phyloP scores from a whole-genome alignment of 2,888 invertebrate species.

The Folsomia manolachei region DNA sequence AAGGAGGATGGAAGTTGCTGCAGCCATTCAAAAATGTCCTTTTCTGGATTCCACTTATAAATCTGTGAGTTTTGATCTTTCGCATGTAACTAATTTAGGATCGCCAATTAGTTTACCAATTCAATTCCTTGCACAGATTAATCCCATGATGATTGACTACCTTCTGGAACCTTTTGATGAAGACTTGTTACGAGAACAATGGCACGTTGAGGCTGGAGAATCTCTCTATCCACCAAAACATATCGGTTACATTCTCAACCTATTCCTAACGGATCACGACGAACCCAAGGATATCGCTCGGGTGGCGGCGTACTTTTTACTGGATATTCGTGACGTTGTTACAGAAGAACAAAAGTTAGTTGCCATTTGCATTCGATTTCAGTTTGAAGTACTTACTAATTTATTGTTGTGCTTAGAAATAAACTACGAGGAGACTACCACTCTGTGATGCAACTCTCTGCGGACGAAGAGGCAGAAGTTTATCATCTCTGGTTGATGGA shows the following conservation, averaged over 20 bases:
- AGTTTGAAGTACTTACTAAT: neutral
- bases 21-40: slow-evolving; percentile 29
- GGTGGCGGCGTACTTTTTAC: slow-evolving; percentile 46
- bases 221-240: slow-evolving; percentile 47
- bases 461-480: slow-evolving; percentile 44
- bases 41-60: slow-evolving; percentile 38
- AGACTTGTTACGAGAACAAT: slow-evolving; percentile 38
- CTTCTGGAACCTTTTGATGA: slow-evolving; percentile 41
- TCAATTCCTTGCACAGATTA: slow-evolving; percentile 20
- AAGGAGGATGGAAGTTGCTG: slow-evolving; percentile 31
- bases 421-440: slow-evolving; percentile 45
- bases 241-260: slow-evolving; percentile 44
- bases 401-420: too few relatives aligned
- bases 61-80: slow-evolving; percentile 20
- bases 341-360: neutral
- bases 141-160: slow-evolving; percentile 47
- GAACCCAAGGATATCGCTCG: slow-evolving; percentile 42
- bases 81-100: neutral
- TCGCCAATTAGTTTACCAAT: too few relatives aligned
- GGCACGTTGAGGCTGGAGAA: slow-evolving; percentile 40
- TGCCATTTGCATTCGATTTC: neutral
- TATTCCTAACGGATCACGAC: slow-evolving; percentile 45
- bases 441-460: slow-evolving; percentile 36
- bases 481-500: slow-evolving; percentile 45
- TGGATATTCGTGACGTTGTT: slow-evolving; percentile 33